Base-by-base conservation (phyloP, 2,797 vertebrate species). In the Paratrypauchen microcephalus region DNA sequence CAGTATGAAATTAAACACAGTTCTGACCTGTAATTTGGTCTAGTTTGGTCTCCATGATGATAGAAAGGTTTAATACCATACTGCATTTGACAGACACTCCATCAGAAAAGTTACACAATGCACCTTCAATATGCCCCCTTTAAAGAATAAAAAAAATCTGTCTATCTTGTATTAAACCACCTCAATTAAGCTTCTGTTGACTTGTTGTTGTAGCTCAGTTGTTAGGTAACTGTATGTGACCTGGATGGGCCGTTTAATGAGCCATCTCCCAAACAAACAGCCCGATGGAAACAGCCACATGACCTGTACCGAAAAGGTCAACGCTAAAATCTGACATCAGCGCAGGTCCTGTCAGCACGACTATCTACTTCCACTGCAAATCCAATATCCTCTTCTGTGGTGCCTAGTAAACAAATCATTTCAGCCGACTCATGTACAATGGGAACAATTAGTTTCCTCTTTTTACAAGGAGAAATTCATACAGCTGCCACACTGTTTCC, bases 361-460 rank as follows among this genome's bases (percentile, higher is more conserved):
- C 75, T 68, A 68, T 83, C 73, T 66, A 21, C 36, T 66, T 68
- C 65, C 50, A 59, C 62, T 64, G 52, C 73, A 72, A 65, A 79
- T 78, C 84, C 81, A 88, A 89, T 88, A 85, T 91, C 86, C 83
- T 83, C 66, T 74, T 60, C 19, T 71, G 78, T 71, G 57, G 11
- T 7, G 78, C 67, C 88, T 54, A 62, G 82, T 82, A 82, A 90
- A 91, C 86, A 91, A 67, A 70, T 66, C 21, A n/a, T 82, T 84
- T 80, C 83, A 83, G 58, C 70, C 73, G 50, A 68, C 66, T 62
- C 45, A 13, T 2, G 11, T 28, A 26, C 75, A 74, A 81, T 70
- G 56, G 82, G 80, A 83, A 86, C 81, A 60, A 71, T 81, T 68
- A 55, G 77, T 84, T 89, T 76, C 86, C 86, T 79, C 74, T 80